A percentile compares a stretch with the other conserved stretches of the same genome.
Conservation (phyloP, 2,888 invertebrate species). For the Agrotis segetum region DNA sequence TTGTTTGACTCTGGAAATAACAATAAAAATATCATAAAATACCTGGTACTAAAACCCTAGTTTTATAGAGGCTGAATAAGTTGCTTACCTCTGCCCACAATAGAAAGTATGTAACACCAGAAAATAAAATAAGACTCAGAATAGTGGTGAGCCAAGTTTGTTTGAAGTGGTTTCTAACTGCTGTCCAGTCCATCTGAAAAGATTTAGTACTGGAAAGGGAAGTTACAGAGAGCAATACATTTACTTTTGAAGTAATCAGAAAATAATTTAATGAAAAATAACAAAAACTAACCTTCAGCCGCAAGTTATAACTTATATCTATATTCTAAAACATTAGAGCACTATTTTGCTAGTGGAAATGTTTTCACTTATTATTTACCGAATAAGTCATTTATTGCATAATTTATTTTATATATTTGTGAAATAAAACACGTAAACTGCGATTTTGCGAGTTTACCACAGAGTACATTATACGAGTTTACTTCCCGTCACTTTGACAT, state of each 20-base stretch:
- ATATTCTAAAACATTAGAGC: background rate
- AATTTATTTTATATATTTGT: conserved; percentile 1
- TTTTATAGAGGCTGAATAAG: background rate
- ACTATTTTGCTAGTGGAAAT: background rate
- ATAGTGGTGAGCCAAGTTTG: conserved; percentile 94
- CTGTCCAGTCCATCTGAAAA: conserved; percentile 81
- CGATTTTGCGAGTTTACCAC: background rate
- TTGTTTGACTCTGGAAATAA: conserved; percentile 93
- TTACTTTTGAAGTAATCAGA: background rate
- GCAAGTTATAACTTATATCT: background rate
- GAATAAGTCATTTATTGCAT: background rate
- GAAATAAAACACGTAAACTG: background rate
- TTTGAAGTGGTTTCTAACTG: conserved; percentile 91
- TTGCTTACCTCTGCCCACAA: conserved; percentile 95
- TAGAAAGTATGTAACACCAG: conserved; percentile 93
- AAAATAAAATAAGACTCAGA: conserved; percentile 92
- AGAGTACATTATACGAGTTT: too few species aligned
- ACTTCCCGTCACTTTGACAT: conserved; percentile 6
- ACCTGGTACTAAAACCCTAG: background rate
- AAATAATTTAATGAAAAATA: background rate
- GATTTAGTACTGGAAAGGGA: background rate
- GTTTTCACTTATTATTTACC: background rate
- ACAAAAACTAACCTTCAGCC: conserved; percentile 22
- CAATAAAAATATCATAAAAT: background rate
- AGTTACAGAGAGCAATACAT: background rate